Evolutionary conservation across 2,888 invertebrate species (phyloP), one percentile per base, ranked within the genome.

Genomic region (Agonopterix heracliana): DNA sequence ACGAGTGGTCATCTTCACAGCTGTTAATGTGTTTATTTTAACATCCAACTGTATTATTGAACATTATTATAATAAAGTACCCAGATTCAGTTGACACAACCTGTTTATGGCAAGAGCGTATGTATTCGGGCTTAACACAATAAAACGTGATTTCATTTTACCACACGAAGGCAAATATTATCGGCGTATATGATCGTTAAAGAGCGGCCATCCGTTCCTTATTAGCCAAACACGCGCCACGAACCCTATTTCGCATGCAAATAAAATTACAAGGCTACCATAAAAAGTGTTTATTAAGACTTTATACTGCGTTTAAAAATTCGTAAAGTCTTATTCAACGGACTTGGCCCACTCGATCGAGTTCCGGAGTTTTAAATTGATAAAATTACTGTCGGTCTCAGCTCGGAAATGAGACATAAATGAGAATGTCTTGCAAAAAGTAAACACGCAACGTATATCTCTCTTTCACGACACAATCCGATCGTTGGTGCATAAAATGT

Each of bases 281-380:
- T 87, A 85, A 87, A 85, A 72, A 81, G 74, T 68, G 68, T 79
- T 85, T 86, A 84, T 85, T 82, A 83, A 85, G 83, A 81, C 82
- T 84, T 84, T 83, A 85, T 82, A 44, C 73, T 63, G 71, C 71
- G 54, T 82, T 86, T 81, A 81, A 85, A 81, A 82, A 81, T 85
- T 80, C 80, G 78, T 86, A 81, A 86, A 81, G 78, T 81, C 85
- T 85, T 84, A 86, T 77, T 85, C 81, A 84, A 67, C 64, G 54
- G 54, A 48, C 51, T 56, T 66, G 60, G 72, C 77, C 78, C 78
- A 79, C 77, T 73, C 75, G 65, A 53, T 67, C 61, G 70, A 71
- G 72, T 68, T 74, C 65, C 71, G 65, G 73, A 73, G 80, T 78
- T 80, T 86, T 85, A 84, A 86, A 86, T 73, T 84, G 68, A 73